Base-by-base conservation (phyloP, 2,797 vertebrate genomes). In the Gymnopithys bicolor region DNA sequence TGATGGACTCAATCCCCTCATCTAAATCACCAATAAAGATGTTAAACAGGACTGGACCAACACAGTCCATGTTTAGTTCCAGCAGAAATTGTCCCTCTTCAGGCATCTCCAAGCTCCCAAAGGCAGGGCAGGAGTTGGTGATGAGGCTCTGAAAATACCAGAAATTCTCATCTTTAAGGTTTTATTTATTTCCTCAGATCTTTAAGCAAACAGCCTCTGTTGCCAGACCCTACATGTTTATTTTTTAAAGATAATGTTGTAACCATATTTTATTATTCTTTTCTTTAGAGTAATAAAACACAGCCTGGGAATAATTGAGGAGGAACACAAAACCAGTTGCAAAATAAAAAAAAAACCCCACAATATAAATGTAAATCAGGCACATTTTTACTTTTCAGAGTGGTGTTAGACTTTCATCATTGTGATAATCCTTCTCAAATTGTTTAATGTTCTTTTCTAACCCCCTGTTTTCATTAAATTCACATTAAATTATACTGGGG, bases 321-420 rank as follows among this genome's bases (percentile, higher is more conserved):
- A 76, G 39, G 33, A 59, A 76, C 24, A 39, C 11, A 82, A 56
- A 88, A 86, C 76, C 32, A 88, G 62, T 86, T 90, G 43, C 58
- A 51, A 46, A 52, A 66, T 25, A 85, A 84, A n/a, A 28, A 33
- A 41, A 67, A 81, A 74, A 19, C 11, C 33, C 8, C 62, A 56
- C 56, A 80, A 94, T 77, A 92, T 88, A 95, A 86, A 91, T 86
- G 81, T 84, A 94, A 96, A 95, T 93, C 80, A 79, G 85, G 39
- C 53, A 48, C 1, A 5, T 30, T 94, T 94, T 92, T 68, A 45
- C 28, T 90, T 90, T 79, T 75, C 62, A 82, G 66, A 79, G 52
- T 45, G 71, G 22, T n/a, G 33, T 84, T 87, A 86, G 83, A 48
- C 48, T 75, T 95, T 89, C 69, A 59, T 96, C 92, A 82, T 39